A percentile compares a stretch with the other conserved stretches of the same genome.
Conservation (phyloP, 64 coral and sea anemone species). For the Montipora efflorescens region DNA sequence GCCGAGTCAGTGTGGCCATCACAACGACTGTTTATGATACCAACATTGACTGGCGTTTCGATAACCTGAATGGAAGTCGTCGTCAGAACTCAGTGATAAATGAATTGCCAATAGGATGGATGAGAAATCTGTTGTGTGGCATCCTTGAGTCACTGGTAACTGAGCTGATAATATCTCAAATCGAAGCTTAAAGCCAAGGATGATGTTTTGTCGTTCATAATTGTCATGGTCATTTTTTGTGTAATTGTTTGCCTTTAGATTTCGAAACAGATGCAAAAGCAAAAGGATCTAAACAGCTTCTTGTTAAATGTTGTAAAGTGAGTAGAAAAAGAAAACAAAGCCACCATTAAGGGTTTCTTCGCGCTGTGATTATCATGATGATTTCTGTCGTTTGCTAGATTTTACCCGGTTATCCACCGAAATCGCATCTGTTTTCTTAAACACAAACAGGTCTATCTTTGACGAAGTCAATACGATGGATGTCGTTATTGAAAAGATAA, state of each 20-base stretch:
- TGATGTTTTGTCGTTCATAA: no score
- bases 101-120: no score
- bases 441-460: slow-evolving; percentile 87
- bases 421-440: background rate
- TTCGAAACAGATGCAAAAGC: slow-evolving; percentile 96
- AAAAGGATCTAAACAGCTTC: slow-evolving; percentile 96
- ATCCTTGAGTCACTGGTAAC: no score
- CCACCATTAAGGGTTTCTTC: background rate
- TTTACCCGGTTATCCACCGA: background rate
- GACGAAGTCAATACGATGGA: slow-evolving; percentile 98
- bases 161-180: no score
- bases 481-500: slow-evolving; percentile 95
- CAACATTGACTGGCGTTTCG: no score
- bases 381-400: background rate
- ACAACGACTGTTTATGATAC: no score
- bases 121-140: no score
- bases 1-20: no score
- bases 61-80: no score
- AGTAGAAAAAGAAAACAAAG: background rate
- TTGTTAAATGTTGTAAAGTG: slow-evolving; percentile 95
- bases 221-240: no score
- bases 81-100: no score
- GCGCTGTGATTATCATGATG: background rate
- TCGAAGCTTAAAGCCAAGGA: no score
- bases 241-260: slow-evolving; percentile 49